These are phyloP conservation scores for Chrysopa pallens DNA, from an alignment of 1,140 invertebrate species.

Conservation along the genomic window DNA sequence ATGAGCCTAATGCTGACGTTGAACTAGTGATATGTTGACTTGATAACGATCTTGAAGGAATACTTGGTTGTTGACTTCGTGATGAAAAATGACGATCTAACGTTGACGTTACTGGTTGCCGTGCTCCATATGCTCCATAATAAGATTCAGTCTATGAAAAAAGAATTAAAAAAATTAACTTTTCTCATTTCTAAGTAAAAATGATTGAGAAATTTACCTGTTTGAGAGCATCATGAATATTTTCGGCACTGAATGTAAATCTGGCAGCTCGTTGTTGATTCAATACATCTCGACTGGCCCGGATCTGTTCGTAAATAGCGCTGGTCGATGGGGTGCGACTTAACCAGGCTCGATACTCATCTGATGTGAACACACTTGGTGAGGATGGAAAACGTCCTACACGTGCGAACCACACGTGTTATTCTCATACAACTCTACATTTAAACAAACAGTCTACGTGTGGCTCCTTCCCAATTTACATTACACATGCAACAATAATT, in stretches of 20 bases:
- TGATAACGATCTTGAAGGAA: slow-evolving; percentile 43
- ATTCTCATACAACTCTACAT: not conserved
- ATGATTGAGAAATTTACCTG: slow-evolving; percentile 33
- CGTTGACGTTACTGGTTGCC: slow-evolving; percentile 31
- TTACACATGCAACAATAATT: too few species aligned
- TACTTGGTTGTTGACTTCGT: slow-evolving; percentile 20
- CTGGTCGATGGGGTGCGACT: slow-evolving; percentile 78
- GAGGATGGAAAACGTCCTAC: slow-evolving; percentile 41
- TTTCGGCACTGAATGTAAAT: slow-evolving; percentile 79
- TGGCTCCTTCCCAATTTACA: too few species aligned
- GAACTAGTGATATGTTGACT: slow-evolving; percentile 40
- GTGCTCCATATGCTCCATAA: slow-evolving; percentile 31
- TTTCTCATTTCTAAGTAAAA: not conserved
- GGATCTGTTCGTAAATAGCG: slow-evolving; percentile 77
- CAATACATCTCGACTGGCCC: slow-evolving; percentile 45
- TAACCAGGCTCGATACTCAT: slow-evolving; percentile 80
- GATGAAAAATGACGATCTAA: slow-evolving; percentile 29
- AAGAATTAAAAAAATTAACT: too few species aligned
- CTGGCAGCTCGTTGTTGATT: slow-evolving; percentile 45
- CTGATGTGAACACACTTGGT: slow-evolving; percentile 68
- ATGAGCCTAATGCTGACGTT: slow-evolving; percentile 21
- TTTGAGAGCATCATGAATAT: slow-evolving; percentile 63
- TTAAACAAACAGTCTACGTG: too few species aligned
- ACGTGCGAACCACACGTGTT: not conserved
- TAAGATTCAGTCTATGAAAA: slow-evolving; percentile 16